These are phyloP conservation scores for Zenarchopterus dispar DNA, from an alignment of 2,797 vertebrate species.

Conservation along the genomic window DNA sequence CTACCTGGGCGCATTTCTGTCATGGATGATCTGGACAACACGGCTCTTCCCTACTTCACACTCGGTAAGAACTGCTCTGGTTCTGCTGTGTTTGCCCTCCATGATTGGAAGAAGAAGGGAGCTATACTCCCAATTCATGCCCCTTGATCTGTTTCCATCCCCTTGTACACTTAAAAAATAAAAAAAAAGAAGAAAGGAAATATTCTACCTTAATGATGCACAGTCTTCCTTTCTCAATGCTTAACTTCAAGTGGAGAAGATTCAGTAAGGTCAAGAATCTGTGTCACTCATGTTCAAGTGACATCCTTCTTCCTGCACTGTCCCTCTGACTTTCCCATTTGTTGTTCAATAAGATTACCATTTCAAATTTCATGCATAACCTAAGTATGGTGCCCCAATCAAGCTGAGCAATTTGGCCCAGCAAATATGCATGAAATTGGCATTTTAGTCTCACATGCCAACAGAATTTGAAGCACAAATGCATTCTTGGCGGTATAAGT, in stretches of 20 bases:
- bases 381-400: slow-evolving; percentile 46
- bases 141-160: too few relatives aligned
- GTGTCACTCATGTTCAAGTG: slow-evolving; percentile 11
- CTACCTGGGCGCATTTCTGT: slow-evolving; percentile 94
- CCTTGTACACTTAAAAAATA: too few relatives aligned
- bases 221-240: too few relatives aligned
- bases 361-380: slow-evolving; percentile 61
- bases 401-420: slow-evolving; percentile 62
- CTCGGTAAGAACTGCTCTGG: slow-evolving; percentile 86
- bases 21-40: slow-evolving; percentile 98
- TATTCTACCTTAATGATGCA: too few relatives aligned
- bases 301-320: not conserved
- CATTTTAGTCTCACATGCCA: slow-evolving; percentile 52
- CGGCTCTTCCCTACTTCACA: slow-evolving; percentile 98
- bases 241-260: too few relatives aligned
- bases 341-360: slow-evolving; percentile 53
- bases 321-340: slow-evolving; percentile 29
- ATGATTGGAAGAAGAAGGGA: not conserved
- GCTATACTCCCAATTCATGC: too few relatives aligned
- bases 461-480: slow-evolving; percentile 18
- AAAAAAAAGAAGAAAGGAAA: too few relatives aligned
- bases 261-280: slow-evolving; percentile 2
- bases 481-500: slow-evolving; percentile 15
- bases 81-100: slow-evolving; percentile 14
- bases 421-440: slow-evolving; percentile 70